Conservation (phyloP, 1,140 invertebrate genomes). For the Caenorhabditis briggsae region DNA sequence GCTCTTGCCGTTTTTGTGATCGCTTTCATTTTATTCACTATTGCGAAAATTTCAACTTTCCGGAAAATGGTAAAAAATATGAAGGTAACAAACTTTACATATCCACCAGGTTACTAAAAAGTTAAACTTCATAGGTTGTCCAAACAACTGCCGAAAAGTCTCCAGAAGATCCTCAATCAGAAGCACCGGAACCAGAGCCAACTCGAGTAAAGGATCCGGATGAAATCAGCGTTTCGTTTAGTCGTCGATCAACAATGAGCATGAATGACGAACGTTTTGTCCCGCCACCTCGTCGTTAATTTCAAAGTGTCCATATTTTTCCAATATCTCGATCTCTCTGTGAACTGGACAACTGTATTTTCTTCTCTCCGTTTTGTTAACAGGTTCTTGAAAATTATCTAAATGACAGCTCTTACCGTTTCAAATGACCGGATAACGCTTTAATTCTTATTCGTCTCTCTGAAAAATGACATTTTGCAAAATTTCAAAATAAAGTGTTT, state of each 20-base stretch:
- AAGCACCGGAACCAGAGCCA: background rate
- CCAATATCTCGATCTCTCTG: background rate
- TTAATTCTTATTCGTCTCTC: background rate
- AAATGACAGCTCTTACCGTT: background rate
- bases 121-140: background rate
- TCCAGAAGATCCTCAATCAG: conserved; percentile 3
- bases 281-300: conserved; percentile 2
- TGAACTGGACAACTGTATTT: background rate
- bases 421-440: conserved; percentile 28
- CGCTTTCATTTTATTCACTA: background rate
- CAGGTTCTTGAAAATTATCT: background rate
- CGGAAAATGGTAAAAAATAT: conserved; percentile 31
- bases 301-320: background rate
- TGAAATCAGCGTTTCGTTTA: conserved; percentile 29
- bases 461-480: background rate
- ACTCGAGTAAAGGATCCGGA: conserved; percentile 25
- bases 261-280: conserved; percentile 33
- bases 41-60: background rate
- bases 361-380: background rate
- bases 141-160: conserved; percentile 40
- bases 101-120: background rate
- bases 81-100: background rate
- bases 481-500: background rate
- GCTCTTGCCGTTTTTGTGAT: background rate
- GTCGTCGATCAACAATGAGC: conserved; percentile 45